Evolutionary conservation across 2,797 vertebrate species (phyloP), one percentile per base, ranked within the genome.

Genomic region (Arnoldichthys spilopterus): DNA sequence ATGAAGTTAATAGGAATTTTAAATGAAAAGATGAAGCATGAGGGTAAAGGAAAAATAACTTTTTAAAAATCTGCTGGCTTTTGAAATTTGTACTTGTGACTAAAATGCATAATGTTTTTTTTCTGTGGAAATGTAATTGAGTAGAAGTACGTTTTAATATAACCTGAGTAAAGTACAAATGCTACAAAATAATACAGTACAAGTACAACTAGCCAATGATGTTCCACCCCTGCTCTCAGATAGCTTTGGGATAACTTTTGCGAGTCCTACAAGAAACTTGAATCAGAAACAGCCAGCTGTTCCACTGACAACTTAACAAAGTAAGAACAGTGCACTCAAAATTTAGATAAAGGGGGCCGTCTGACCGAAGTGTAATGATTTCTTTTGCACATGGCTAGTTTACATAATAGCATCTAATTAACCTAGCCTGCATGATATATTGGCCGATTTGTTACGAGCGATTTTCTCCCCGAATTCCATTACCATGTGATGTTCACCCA

Each of bases 361-460:
- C 80, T 78, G 77, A 82, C 68, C 32, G 28, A 73, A 74, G 82
- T 79, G 51, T 86, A 87, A 89, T 87, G 85, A 85, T 85, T 87
- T 86, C 45, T 84, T 88, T 83, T 87, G 79, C 87, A 89, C 87
- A 87, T 87, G 87, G 83, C 82, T 86, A 88, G 87, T 87, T 89
- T 87, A 87, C 87, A 88, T 89, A 88, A 90, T 89, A 86, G 85
- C 86, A 87, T 88, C 86, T 88, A 88, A 89, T 89, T 90, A 90
- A 84, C 85, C 84, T 70, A 82, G 79, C 85, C 81, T 24, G 53
- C 84, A 83, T 87, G 87, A 88, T 89, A 73, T 87, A 90, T 90
- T 85, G 88, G 85, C 73, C 74, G 86, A 89, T 79, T 88, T 88
- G 85, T 85, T 86, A 82, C 67, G 70, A 85, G 70, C 78, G 84